Evolutionary conservation across 2,888 invertebrate species (phyloP), one percentile per base, ranked within the genome.

Genomic region (Patella pellucida): DNA sequence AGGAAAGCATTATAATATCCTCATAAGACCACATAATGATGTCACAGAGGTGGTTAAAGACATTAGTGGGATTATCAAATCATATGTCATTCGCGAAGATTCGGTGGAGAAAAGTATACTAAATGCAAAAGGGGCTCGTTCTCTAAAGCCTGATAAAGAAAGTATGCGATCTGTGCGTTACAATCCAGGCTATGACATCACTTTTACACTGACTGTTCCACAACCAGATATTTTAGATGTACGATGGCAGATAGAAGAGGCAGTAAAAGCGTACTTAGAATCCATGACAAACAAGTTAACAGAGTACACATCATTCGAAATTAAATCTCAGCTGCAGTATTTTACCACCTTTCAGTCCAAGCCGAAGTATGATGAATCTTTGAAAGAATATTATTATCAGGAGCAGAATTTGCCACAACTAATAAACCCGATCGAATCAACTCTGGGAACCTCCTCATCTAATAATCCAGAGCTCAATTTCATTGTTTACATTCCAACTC

Each of bases 391-490:
- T 86, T 94, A 94, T 72, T 86, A 96, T 50, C 92, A 93, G 7
- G 94, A 94, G 84, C 94, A 94, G 27, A 93, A 95, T 31, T 92
- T 97, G 77, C 96, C 96, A 0, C 94, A 95, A 78, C 93, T 97
- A 68, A 95, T 97, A 72, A 97, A 97, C 0, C 94, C 95, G 0
- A 92, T 97, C 78, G 97, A 97, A 87, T 95, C 95, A 83, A 95
- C 96, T 91, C 92, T 97, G 54, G 87, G 90, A 90, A 72, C 96
- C 19, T 95, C 95, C 85, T 95, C 96, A 41, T 95, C 96, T 0
- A 94, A 94, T 79, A 93, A 94, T 84, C 95, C 97, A 0, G 94
- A 95, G 56, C 92, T 98, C 73, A 96, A 97, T 92, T 93, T 98
- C 82, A 94, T 97, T 12, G 92, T 96, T 2, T 97, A 96, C 91